Percentiles rank a stretch among this genome's conserved stretches.
Conservation (phyloP, 2,797 vertebrate genomes). For the Morelia viridis region DNA sequence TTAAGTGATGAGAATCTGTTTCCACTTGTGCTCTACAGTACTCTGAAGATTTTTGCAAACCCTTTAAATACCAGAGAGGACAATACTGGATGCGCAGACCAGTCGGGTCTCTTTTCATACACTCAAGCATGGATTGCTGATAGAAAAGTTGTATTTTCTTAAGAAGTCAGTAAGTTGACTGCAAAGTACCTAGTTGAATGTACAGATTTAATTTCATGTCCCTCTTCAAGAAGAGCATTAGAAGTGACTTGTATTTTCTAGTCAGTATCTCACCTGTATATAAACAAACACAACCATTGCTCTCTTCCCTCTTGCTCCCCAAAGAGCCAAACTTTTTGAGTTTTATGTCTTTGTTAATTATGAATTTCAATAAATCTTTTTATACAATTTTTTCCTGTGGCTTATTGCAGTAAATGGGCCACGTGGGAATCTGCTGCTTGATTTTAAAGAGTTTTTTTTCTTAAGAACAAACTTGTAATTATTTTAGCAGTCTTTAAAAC, state of each 20-base stretch:
- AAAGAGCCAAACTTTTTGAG: slow-evolving; percentile 80
- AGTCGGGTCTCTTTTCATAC: slow-evolving; percentile 75
- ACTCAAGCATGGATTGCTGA: slow-evolving; percentile 72
- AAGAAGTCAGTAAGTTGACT: slow-evolving; percentile 72
- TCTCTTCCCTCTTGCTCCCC: slow-evolving; percentile 58
- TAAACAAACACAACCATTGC: slow-evolving; percentile 61
- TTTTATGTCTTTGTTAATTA: slow-evolving; percentile 83
- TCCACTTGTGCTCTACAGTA: slow-evolving; percentile 59
- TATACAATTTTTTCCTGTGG: slow-evolving; percentile 77
- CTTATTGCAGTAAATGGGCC: slow-evolving; percentile 73
- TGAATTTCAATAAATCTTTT: slow-evolving; percentile 97
- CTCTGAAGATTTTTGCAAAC: slow-evolving; percentile 65
- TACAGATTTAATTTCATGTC: slow-evolving; percentile 73
- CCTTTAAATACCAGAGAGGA: slow-evolving; percentile 62
- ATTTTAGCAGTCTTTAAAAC: not conserved
- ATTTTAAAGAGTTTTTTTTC: not conserved
- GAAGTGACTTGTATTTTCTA: slow-evolving; percentile 71
- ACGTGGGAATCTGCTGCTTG: slow-evolving; percentile 36
- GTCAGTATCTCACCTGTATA: slow-evolving; percentile 74
- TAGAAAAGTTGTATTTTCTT: slow-evolving; percentile 78
- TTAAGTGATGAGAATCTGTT: slow-evolving; percentile 64
- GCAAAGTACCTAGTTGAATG: slow-evolving; percentile 78
- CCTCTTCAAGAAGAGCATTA: slow-evolving; percentile 73
- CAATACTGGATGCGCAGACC: slow-evolving; percentile 66
- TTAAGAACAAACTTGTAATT: not conserved